Evolutionary conservation across 2,888 invertebrate genomes (phyloP).

Genomic region (Microctonus hyperodae): DNA sequence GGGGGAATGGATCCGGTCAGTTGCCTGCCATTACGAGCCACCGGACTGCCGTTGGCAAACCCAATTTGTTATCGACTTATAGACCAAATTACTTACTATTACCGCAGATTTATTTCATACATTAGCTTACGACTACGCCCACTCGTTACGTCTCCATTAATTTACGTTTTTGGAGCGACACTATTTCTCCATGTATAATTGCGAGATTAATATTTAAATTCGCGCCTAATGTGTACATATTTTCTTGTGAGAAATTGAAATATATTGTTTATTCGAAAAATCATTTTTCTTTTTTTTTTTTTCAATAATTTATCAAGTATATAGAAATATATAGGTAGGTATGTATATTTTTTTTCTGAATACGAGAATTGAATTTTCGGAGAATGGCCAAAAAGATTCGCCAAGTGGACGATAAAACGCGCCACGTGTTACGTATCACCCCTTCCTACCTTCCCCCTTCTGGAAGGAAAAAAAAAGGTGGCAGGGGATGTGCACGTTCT

Average conservation of each 20-base stretch:
- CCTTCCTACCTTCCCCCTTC: neutral
- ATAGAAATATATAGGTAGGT: no score
- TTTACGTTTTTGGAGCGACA: conserved; percentile 42
- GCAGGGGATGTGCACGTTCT: conserved; percentile 32
- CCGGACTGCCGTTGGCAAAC: conserved; percentile 58
- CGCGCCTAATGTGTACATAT: neutral
- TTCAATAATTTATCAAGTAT: neutral
- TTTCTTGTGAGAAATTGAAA: neutral
- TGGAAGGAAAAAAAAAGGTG: conserved; percentile 17
- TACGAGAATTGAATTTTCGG: conserved; percentile 17
- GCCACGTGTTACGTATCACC: conserved; percentile 46
- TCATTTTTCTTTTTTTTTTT: neutral
- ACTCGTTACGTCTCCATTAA: conserved; percentile 60
- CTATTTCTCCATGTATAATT: conserved; percentile 12
- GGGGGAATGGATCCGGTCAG: conserved; percentile 57
- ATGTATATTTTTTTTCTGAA: neutral
- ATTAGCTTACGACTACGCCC: conserved; percentile 55
- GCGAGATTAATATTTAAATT: neutral
- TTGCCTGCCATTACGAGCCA: conserved; percentile 59
- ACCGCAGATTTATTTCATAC: conserved; percentile 63
- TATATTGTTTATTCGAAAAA: neutral
- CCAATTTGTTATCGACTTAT: conserved; percentile 64
- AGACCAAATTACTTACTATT: conserved; percentile 63
- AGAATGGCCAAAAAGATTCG: conserved; percentile 28
- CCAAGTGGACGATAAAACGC: conserved; percentile 48